Evolutionary conservation across 1,140 invertebrate genomes (phyloP).

Genomic region (Nylanderia fulva): DNA sequence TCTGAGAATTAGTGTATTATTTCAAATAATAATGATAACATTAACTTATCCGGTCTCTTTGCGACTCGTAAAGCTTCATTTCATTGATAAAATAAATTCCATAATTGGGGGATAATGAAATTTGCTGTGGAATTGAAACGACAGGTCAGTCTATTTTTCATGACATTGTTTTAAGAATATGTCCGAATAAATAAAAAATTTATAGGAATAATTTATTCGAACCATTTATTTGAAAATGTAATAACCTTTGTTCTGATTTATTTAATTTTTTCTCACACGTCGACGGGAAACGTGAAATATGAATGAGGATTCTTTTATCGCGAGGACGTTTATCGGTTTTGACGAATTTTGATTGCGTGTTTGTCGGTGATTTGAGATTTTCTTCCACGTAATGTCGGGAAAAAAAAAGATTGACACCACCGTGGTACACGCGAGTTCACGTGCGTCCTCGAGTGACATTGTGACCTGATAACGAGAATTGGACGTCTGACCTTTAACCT

Average conservation of each 20-base stretch:
- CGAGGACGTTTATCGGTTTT: slow-evolving; percentile 19
- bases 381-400: neutral
- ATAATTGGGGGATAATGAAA: neutral
- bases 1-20: neutral
- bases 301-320: slow-evolving; percentile 8
- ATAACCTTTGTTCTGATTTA: neutral
- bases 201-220: neutral
- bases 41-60: neutral
- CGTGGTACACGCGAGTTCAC: neutral
- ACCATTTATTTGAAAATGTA: neutral
- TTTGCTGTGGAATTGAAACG: neutral
- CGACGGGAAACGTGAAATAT: neutral
- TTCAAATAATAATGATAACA: slow-evolving; percentile 42
- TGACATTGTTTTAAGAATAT: neutral
- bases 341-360: slow-evolving; percentile 6
- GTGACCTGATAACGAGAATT: slow-evolving; percentile 65
- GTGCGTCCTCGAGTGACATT: slow-evolving; percentile 36
- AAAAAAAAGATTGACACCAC: slow-evolving; percentile 55
- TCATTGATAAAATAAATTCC: neutral
- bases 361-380: slow-evolving; percentile 9
- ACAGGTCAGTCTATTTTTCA: neutral
- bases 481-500: slow-evolving; percentile 71
- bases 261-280: slow-evolving; percentile 14
- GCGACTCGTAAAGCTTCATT: neutral
- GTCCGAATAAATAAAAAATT: neutral